Base-by-base conservation (phyloP, 1,140 invertebrate species). In the Ceratosolen fusciceps region DNA sequence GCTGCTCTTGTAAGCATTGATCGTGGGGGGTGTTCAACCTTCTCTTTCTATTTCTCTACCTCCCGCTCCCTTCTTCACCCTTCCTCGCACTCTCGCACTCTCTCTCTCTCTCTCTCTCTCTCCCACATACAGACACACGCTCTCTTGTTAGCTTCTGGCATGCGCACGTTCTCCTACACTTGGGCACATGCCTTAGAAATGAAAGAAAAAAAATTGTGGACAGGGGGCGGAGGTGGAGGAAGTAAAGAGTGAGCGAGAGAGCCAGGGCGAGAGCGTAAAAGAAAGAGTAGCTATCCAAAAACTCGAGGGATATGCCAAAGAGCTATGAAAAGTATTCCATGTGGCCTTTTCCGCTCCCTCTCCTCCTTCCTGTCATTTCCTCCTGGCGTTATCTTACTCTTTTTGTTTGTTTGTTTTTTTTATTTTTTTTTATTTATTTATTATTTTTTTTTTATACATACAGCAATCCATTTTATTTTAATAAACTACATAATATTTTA, bases 1-100 rank as follows among this genome's bases (percentile, higher is more conserved):
- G 81, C 37, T 74, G 78, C 84, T 89, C 83, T 88, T 86, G 84
- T 87, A 84, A 87, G 88, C 88, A 90, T 90, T 88, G 88, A 90
- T 90, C 89, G 88, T 82, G 82, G 82, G 83, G 78, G 82, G 80
- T 70, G 67, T 70, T 34, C 72, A 77, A 31, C 62, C 26, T 47
- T 68, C 49, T 68, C 62, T 34, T 29, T 76, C n/a, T 67, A n/a
- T 65, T 12, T 47, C 37, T 65, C 58, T 34, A 26, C 21, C 72
- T 74, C 34, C 9, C 58, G 31, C 29, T 62, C 29, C 34, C 58
- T 31, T 16, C 3, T 19, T 62, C 29, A 34, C 19, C 3, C 19
- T n/a, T 34, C 29, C 26, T 37, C 60, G 34, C 12, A 7, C 31
- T 65, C 34, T 21, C 58, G 31, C 29, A 34, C 29, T 62, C 58